These are phyloP conservation scores for Pterostichus niger DNA, from an alignment of 2,888 invertebrate genomes.

Conservation along the genomic window DNA sequence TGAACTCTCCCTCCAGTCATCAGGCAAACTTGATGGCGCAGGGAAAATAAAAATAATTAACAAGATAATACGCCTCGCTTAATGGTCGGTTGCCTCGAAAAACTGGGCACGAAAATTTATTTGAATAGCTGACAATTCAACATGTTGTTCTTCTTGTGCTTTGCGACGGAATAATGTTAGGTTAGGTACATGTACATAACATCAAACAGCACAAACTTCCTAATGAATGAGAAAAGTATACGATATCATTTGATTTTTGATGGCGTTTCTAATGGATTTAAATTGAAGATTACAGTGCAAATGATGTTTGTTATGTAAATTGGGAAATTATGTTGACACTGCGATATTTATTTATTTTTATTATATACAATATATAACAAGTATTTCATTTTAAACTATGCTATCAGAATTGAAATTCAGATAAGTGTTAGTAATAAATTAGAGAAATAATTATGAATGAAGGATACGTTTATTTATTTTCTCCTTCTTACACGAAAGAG, in stretches of 20 bases:
- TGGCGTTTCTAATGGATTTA: constrained; percentile 4
- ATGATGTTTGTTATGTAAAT: constrained; percentile 3
- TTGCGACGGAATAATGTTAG: background rate
- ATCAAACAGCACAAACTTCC: background rate
- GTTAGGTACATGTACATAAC: constrained; percentile 27
- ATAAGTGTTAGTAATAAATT: too few relatives aligned
- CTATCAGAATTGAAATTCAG: too few relatives aligned
- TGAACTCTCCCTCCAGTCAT: constrained; percentile 22
- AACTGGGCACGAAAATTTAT: constrained; percentile 19
- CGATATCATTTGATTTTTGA: constrained; percentile 12
- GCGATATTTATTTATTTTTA: too few relatives aligned
- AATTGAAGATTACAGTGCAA: background rate
- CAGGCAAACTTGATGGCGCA: constrained; percentile 22
- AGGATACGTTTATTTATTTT: too few relatives aligned
- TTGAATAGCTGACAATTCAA: constrained; percentile 14
- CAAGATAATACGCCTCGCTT: constrained; percentile 24
- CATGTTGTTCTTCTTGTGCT: background rate
- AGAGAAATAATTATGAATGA: too few relatives aligned
- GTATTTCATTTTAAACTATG: too few relatives aligned
- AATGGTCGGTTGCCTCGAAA: background rate
- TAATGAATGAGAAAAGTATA: background rate
- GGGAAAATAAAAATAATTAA: constrained; percentile 41
- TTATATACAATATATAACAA: too few relatives aligned
- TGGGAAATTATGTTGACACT: background rate
- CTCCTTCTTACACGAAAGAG: too few relatives aligned